A percentile compares a stretch with the other conserved stretches of the same genome.
phyloP scores from a whole-genome alignment of 2,797 vertebrate genomes.

The Alauda arvensis region DNA sequence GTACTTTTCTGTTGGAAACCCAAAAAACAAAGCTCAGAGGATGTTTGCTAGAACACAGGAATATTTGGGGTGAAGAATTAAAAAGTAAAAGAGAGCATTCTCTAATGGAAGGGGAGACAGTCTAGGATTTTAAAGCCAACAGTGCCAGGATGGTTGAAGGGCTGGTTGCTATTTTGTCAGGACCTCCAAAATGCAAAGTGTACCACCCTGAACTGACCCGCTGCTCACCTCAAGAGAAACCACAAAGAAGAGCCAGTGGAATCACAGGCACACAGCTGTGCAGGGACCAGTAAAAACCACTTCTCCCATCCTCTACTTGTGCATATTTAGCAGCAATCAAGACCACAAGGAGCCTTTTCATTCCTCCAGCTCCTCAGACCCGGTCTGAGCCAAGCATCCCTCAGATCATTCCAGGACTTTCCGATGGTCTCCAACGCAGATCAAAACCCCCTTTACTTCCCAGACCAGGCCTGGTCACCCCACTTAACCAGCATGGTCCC shows the following conservation, averaged over 20 bases:
- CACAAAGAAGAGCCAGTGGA: not conserved
- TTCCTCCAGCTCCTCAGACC: not conserved
- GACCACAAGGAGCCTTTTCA: conserved; percentile 34
- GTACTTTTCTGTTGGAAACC: not conserved
- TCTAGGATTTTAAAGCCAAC: not conserved
- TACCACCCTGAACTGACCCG: not conserved
- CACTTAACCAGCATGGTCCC: not conserved
- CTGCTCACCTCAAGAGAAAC: not conserved
- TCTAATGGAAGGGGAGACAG: not conserved
- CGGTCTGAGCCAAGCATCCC: not conserved
- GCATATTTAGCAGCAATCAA: not conserved
- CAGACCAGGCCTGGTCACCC: not conserved
- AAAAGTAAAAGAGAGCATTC: not conserved
- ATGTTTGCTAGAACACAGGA: not conserved
- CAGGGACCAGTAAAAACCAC: not conserved
- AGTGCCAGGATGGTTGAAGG: not conserved
- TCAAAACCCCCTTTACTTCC: not conserved
- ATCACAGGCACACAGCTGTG: not conserved
- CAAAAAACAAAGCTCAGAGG: not conserved
- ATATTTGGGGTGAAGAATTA: not conserved
- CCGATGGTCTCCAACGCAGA: not conserved
- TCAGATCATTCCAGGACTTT: not conserved
- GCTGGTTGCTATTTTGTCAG: not conserved
- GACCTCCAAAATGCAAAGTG: not conserved
- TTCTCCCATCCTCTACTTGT: not conserved